Evolutionary conservation across 37 sponge, comb jelly and placozoan species (phyloP).

Genomic region (Corticium candelabrum): DNA sequence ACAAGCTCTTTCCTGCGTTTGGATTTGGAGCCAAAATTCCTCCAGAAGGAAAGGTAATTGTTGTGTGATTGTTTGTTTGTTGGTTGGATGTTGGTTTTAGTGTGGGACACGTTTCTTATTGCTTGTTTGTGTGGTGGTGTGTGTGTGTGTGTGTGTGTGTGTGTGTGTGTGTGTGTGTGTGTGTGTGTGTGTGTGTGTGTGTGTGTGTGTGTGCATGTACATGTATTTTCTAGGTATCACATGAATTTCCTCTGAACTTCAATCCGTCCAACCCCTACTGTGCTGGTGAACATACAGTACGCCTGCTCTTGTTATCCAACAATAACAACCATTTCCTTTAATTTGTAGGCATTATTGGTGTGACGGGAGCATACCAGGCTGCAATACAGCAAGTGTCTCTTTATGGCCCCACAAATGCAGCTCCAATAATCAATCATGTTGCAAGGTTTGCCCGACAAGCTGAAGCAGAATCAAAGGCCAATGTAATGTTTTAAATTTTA

Average conservation of each 20-base stretch:
- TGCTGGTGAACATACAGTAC: no score
- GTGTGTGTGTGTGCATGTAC: neutral
- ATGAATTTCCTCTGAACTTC: conserved; percentile 76
- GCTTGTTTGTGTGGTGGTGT: no score
- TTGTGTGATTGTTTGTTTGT: no score
- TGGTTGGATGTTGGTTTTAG: no score
- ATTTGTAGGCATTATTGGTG: neutral
- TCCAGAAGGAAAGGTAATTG: neutral
- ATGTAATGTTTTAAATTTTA: no score
- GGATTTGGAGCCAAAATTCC: conserved; percentile 79
- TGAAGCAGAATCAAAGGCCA: no score
- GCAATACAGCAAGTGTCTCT: conserved; percentile 1
- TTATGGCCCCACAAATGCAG: conserved; percentile 53
- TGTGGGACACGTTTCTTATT: no score
- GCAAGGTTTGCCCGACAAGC: conserved; percentile 66
- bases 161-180: no score
- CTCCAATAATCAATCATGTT: conserved; percentile 73
- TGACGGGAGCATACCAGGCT: neutral
- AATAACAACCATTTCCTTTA: no score
- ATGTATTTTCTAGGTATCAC: conserved; percentile 44
- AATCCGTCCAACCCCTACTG: conserved; percentile 72
- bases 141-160: no score
- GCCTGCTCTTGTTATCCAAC: no score
- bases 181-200: neutral
- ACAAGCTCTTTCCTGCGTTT: conserved; percentile 86